Percentiles rank a stretch among this genome's conserved stretches.
These are phyloP conservation scores for Pilophorus perplexus DNA, from an alignment of 2,888 invertebrate genomes.

Conservation along the genomic window DNA sequence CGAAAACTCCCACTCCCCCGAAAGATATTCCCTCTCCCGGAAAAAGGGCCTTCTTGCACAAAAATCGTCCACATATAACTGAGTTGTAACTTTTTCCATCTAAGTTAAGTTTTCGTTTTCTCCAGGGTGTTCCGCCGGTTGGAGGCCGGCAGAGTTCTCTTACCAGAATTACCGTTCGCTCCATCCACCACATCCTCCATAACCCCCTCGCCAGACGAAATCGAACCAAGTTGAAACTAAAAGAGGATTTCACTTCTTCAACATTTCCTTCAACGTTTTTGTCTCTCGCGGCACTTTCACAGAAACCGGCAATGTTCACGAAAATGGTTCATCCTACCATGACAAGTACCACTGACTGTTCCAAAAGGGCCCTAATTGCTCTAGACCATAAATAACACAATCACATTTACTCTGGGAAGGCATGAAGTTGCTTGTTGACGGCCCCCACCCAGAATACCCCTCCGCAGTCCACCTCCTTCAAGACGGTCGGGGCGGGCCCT, in stretches of 20 bases:
- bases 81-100: constrained; percentile 52
- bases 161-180: constrained; percentile 17
- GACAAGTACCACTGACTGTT: no score
- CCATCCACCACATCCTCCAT: constrained; percentile 6
- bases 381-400: constrained; percentile 27
- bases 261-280: no score
- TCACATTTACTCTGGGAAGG: constrained; percentile 26
- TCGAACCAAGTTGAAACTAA: no score
- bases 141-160: not conserved
- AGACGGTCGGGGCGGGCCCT: no score
- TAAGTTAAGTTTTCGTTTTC: constrained; percentile 49
- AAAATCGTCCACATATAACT: constrained; percentile 46
- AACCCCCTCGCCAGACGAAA: no score
- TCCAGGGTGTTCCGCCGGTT: not conserved
- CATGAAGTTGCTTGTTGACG: constrained; percentile 39
- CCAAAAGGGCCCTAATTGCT: not conserved
- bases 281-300: no score
- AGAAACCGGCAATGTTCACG: no score
- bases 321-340: no score
- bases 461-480: not conserved
- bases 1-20: not conserved
- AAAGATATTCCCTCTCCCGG: not conserved
- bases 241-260: no score
- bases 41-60: constrained; percentile 7
- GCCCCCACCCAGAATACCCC: no score